Evolutionary conservation across 2,797 vertebrate species (phyloP), one percentile per base, ranked within the genome.

Genomic region (Borostomias antarcticus): DNA sequence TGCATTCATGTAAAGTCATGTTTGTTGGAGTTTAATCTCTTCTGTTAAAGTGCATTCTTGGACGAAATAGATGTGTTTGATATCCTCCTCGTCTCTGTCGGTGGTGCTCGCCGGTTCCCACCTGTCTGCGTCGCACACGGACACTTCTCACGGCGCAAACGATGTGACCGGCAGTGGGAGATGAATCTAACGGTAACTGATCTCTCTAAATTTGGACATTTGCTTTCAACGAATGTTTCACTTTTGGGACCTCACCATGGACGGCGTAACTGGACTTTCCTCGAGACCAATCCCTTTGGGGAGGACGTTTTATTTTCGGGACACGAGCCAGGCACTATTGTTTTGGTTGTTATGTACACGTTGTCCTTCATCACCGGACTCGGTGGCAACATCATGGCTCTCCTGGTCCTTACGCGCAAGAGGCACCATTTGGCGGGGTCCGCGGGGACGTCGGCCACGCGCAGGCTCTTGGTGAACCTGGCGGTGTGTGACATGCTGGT

Each of bases 401-500:
- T 90, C 26, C 66, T 80, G 53, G 88, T 80, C 6, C 73, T 90
- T 15, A 86, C 76, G 13, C 79, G 82, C 48, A 82, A 73, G 56
- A 78, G 82, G 58, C 82, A 82, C 57, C 78, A 81, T 19, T 70
- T 88, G 17, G 59, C 78, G 10, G 82, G 78, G 4, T 70, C 87
- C 15, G 59, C 78, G 10, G 82, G 78, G 4, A 82, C 74, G 1
- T 84, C 85, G 4, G 84, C 85, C 2, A 90, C 89, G 64, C 77
- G 86, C 15, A 78, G 82, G 58, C 85, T 90, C 15, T 76, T 90
- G 33, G 79, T 88, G 10, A 90, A 90, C 73, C 66, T 90, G 74
- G 86, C 89, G 9, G 74, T 85, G 9, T 90, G 89, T 60, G 89
- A 90, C 68, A 90, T 88, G 89, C 82, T 90, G 85, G 89, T 90